Conservation (phyloP, 2,113 vertebrate species). For the Leptodactylus fuscus region DNA sequence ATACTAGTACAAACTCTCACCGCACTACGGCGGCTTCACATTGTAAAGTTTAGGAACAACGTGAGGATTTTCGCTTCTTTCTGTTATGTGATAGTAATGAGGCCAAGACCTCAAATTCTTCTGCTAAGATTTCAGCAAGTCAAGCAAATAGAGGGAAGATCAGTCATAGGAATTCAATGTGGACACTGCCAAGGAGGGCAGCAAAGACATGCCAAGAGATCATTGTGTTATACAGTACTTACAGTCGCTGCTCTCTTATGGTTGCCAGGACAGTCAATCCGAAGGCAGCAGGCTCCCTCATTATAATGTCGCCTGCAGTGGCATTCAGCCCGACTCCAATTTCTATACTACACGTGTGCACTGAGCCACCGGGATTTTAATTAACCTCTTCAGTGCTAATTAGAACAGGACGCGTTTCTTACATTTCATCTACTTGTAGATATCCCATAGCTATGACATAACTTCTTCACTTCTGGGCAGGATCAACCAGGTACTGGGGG, state of each 20-base stretch:
- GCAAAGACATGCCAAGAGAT: slow-evolving; percentile 13
- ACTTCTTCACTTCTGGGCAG: no score
- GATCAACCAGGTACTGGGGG: no score
- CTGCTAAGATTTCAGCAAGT: slow-evolving; percentile 4
- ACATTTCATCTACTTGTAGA: not conserved
- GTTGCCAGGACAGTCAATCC: slow-evolving; percentile 23
- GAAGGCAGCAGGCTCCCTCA: slow-evolving; percentile 9
- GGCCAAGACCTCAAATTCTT: not conserved
- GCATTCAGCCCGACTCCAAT: not conserved
- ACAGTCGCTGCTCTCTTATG: slow-evolving; percentile 5
- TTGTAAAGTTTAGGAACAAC: not conserved
- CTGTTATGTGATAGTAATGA: not conserved
- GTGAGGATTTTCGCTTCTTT: not conserved
- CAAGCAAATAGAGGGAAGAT: not conserved
- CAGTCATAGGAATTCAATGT: slow-evolving; percentile 2
- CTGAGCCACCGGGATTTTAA: not conserved
- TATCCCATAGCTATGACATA: not conserved
- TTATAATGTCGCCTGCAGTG: slow-evolving; percentile 30
- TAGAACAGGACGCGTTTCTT: not conserved
- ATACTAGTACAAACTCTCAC: not conserved
- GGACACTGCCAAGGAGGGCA: not conserved
- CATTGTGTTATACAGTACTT: not conserved
- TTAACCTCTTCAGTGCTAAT: not conserved
- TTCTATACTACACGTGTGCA: not conserved
- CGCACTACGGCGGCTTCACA: not conserved